Conservation (phyloP, 2,888 invertebrate species). For the Apotomis turbidana region DNA sequence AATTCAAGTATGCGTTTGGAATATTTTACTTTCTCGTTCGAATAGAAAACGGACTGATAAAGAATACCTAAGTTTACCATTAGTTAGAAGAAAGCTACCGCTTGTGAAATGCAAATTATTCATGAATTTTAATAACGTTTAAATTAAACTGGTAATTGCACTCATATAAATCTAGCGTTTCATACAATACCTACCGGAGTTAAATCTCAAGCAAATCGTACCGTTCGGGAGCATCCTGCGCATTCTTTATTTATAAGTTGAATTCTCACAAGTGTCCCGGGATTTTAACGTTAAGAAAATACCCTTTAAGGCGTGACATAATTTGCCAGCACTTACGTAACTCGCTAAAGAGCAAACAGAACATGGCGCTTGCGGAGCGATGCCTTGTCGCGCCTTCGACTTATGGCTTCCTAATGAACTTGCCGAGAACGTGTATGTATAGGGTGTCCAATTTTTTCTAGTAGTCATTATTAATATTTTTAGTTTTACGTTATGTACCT, state of each 20-base stretch:
- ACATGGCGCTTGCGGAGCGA: slow-evolving; percentile 57
- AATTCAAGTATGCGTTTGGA: slow-evolving; percentile 48
- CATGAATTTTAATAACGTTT: slow-evolving; percentile 34
- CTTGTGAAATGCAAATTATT: slow-evolving; percentile 32
- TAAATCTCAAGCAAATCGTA: slow-evolving; percentile 11
- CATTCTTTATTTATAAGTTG: slow-evolving; percentile 18
- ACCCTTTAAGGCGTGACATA: slow-evolving; percentile 45
- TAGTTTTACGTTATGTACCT: background rate
- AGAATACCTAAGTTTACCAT: slow-evolving; percentile 31
- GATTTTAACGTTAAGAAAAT: slow-evolving; percentile 40
- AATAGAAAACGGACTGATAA: slow-evolving; percentile 36
- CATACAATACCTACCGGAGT: slow-evolving; percentile 4
- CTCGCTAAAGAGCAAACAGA: slow-evolving; percentile 58
- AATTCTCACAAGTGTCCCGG: slow-evolving; percentile 32
- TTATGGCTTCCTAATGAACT: slow-evolving; percentile 79
- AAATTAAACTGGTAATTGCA: slow-evolving; percentile 25
- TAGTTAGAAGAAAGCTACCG: slow-evolving; percentile 28
- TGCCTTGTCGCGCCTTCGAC: slow-evolving; percentile 62
- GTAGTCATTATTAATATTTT: background rate
- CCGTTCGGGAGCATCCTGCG: slow-evolving; percentile 10
- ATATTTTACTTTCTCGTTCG: slow-evolving; percentile 36
- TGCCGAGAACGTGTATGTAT: slow-evolving; percentile 54
- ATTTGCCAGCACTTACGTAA: slow-evolving; percentile 51
- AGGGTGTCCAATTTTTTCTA: slow-evolving; percentile 11
- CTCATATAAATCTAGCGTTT: slow-evolving; percentile 30